Percentiles rank a stretch among this genome's conserved stretches.
Evolutionary conservation across 2,113 vertebrate genomes (phyloP).

Genomic region (Ciconia maguari): DNA sequence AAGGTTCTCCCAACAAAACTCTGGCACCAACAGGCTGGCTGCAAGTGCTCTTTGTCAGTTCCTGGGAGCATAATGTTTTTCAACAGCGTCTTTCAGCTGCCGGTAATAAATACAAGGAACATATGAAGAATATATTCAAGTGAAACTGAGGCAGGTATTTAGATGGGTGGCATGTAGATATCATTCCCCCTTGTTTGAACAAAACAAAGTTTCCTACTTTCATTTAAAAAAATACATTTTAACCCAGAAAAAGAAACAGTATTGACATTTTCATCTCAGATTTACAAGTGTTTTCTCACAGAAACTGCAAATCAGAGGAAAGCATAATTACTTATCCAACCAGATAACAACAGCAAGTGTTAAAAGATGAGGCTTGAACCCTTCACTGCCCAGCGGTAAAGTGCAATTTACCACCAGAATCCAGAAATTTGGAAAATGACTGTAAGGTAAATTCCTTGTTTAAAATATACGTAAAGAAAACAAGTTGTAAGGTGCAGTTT

Average conservation of each 20-base stretch:
- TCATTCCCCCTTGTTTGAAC: background rate
- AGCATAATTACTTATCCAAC: background rate
- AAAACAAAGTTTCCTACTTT: background rate
- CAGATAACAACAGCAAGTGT: background rate
- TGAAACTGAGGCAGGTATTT: background rate
- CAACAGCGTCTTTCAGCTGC: background rate
- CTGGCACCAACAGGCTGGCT: background rate
- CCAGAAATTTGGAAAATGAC: background rate
- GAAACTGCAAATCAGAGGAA: background rate
- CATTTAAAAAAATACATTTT: background rate
- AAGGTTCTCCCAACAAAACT: background rate
- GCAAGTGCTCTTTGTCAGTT: background rate
- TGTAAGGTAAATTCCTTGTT: background rate
- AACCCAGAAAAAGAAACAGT: background rate
- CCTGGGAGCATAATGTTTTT: background rate
- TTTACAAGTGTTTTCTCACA: background rate
- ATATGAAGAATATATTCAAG: background rate
- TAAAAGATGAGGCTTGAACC: background rate
- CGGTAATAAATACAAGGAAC: background rate
- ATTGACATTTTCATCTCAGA: background rate
- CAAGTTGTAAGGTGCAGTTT: background rate
- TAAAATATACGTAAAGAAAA: background rate
- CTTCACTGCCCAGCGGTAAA: background rate
- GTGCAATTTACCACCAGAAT: background rate
- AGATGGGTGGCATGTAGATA: background rate